Conservation (phyloP, 2,888 invertebrate genomes). For the Rhagophthalmus giganteus region DNA sequence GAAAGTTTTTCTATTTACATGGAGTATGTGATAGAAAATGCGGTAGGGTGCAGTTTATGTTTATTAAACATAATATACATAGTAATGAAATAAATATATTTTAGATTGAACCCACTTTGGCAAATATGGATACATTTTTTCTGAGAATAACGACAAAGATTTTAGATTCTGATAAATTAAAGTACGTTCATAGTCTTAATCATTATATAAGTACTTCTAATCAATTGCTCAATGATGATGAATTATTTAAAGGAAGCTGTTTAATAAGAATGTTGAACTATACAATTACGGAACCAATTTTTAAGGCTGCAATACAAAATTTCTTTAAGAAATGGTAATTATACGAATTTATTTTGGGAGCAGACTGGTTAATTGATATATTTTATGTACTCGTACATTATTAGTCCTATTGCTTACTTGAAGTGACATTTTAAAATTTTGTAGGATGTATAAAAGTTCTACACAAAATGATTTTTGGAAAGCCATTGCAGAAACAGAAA, state of each 20-base stretch:
- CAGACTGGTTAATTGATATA: not conserved
- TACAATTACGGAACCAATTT: slow-evolving; percentile 58
- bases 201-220: slow-evolving; percentile 59
- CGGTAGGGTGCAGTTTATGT: too few relatives aligned
- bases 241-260: slow-evolving; percentile 57
- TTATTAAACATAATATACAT: too few relatives aligned
- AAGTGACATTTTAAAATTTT: slow-evolving; percentile 12
- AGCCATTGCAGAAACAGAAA: slow-evolving; percentile 54
- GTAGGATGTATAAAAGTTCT: slow-evolving; percentile 63
- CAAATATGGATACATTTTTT: slow-evolving; percentile 59
- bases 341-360: too few relatives aligned
- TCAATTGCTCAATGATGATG: slow-evolving; percentile 60
- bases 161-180: slow-evolving; percentile 59
- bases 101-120: slow-evolving; percentile 63
- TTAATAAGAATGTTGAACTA: slow-evolving; percentile 65
- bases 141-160: slow-evolving; percentile 61
- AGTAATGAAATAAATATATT: slow-evolving; percentile 31
- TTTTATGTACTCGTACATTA: not conserved
- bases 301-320: slow-evolving; percentile 58
- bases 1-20: slow-evolving; percentile 74
- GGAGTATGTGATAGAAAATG: slow-evolving; percentile 56
- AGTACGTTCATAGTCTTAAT: slow-evolving; percentile 62
- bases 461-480: slow-evolving; percentile 70
- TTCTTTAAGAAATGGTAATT: slow-evolving; percentile 63
- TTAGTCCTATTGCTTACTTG: not conserved